Percentiles rank a stretch among this genome's conserved stretches.
Evolutionary conservation across 2,797 vertebrate species (phyloP).

Genomic region (Geotrypetes seraphini): DNA sequence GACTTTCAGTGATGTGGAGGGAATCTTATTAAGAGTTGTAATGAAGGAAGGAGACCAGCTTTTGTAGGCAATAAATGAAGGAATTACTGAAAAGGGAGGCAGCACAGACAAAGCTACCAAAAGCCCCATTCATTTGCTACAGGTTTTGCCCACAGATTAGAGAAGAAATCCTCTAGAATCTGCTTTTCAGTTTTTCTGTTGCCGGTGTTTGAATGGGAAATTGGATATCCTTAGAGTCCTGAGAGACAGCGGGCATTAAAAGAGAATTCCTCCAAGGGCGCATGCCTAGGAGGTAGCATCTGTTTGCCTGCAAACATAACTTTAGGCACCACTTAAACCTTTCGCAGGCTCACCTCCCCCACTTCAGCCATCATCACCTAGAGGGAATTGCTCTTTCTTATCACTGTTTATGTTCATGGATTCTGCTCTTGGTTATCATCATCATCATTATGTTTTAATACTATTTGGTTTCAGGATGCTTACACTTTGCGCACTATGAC

Average conservation of each 20-base stretch:
- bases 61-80: slow-evolving; percentile 33
- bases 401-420: no score
- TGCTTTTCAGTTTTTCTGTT: slow-evolving; percentile 36
- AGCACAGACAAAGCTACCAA: slow-evolving; percentile 21
- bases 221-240: slow-evolving; percentile 25
- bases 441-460: no score
- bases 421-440: no score
- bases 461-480: no score
- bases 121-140: slow-evolving; percentile 25
- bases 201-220: slow-evolving; percentile 30
- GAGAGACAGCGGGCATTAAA: slow-evolving; percentile 23
- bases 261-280: slow-evolving; percentile 22
- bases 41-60: slow-evolving; percentile 9
- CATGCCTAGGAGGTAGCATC: slow-evolving; percentile 25
- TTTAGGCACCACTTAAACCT: slow-evolving; percentile 12
- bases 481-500: no score
- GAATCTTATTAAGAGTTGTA: slow-evolving; percentile 31
- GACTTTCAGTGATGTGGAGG: slow-evolving; percentile 16
- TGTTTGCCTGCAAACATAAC: slow-evolving; percentile 28
- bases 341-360: no score
- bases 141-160: slow-evolving; percentile 24
- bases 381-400: no score
- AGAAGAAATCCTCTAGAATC: slow-evolving; percentile 30
- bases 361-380: no score
- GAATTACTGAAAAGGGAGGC: slow-evolving; percentile 26